Percentiles rank a stretch among this genome's conserved stretches.
Conservation (phyloP, 2,113 vertebrate genomes). For the Callospermophilus lateralis region DNA sequence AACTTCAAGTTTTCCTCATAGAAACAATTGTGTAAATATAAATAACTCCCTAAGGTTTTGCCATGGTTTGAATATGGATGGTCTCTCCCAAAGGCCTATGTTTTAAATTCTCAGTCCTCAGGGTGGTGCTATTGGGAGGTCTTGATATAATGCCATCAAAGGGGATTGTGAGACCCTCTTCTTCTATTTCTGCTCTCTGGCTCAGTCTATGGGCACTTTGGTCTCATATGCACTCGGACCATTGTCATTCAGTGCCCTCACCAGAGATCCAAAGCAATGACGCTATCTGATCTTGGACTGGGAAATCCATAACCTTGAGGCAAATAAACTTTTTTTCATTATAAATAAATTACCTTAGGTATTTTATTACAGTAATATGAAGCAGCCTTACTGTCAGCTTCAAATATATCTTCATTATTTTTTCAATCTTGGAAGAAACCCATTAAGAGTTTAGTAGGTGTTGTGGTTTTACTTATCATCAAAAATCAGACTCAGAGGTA, state of each 20-base stretch:
- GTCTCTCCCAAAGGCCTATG: too few relatives aligned
- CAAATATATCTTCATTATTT: neutral
- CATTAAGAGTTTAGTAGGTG: neutral
- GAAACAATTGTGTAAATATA: neutral
- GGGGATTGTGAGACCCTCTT: neutral
- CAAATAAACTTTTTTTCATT: neutral
- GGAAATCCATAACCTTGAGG: neutral
- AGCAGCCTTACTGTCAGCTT: neutral
- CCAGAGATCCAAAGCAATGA: neutral
- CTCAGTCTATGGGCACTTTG: neutral
- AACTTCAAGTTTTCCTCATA: neutral
- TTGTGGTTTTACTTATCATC: neutral
- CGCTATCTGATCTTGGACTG: accelerated
- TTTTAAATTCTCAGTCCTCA: too few relatives aligned
- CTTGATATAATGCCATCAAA: too few relatives aligned
- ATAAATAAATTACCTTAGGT: neutral
- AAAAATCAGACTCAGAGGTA: slow-evolving; percentile 49
- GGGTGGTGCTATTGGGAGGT: neutral
- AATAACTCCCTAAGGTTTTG: neutral
- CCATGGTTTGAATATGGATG: neutral
- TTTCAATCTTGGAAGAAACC: neutral
- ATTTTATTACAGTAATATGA: neutral
- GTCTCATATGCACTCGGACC: neutral
- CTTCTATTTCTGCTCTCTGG: neutral
- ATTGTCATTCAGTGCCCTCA: neutral